Conservation (phyloP, 2,888 invertebrate genomes). For the Steinernema hermaphroditum region DNA sequence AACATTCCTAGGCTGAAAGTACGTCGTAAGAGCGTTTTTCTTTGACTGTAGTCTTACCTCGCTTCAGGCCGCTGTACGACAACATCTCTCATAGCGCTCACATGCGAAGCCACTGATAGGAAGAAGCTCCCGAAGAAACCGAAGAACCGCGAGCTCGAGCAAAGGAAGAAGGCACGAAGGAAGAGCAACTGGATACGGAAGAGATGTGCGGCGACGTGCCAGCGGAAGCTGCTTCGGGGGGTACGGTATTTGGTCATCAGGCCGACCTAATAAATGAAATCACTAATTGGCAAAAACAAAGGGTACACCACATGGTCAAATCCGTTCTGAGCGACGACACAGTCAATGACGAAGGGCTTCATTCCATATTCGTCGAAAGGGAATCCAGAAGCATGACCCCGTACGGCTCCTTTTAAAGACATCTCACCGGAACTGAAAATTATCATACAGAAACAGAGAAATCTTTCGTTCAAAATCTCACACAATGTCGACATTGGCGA, state of each 20-base stretch:
- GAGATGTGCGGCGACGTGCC: background rate
- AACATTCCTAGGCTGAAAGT: background rate
- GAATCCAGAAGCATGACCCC: background rate
- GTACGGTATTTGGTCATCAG: slow-evolving; percentile 10
- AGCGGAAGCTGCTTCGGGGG: background rate
- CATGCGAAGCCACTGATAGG: background rate
- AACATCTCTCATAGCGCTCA: background rate
- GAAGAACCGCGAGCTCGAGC: background rate
- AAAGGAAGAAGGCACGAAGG: background rate
- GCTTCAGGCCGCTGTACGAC: background rate
- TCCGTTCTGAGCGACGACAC: background rate
- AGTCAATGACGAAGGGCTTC: slow-evolving; percentile 2
- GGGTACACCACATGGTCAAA: slow-evolving; percentile 7
- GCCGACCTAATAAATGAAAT: background rate
- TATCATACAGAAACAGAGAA: background rate
- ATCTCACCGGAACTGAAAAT: background rate
- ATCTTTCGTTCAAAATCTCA: background rate
- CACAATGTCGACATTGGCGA: background rate
- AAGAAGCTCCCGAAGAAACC: background rate
- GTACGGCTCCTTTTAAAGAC: background rate
- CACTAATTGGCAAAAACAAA: too few relatives aligned
- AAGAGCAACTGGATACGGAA: background rate
- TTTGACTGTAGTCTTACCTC: background rate
- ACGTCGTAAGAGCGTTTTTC: background rate
- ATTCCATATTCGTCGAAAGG: background rate